Conservation (phyloP, 2,113 vertebrate genomes). For the Otis tarda region DNA sequence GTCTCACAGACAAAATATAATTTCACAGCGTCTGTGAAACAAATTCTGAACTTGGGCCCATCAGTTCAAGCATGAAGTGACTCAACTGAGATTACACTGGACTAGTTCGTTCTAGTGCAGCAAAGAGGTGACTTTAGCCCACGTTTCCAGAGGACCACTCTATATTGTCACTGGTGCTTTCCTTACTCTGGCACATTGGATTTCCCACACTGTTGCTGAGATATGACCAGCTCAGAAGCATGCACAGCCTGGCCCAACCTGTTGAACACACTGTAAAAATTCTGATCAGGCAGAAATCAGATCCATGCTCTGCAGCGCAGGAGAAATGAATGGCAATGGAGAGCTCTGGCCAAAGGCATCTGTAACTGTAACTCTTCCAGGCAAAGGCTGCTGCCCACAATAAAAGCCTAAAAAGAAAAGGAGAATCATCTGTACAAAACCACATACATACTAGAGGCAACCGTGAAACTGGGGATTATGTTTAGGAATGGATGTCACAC, state of each 20-base stretch:
- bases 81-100: neutral
- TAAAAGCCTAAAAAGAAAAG: neutral
- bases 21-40: neutral
- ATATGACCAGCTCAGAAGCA: neutral
- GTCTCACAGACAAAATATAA: neutral
- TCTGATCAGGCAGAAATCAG: neutral
- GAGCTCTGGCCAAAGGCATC: neutral
- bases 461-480: neutral
- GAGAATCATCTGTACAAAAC: neutral
- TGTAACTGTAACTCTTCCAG: neutral
- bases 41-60: neutral
- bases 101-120: neutral
- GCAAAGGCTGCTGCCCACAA: neutral
- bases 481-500: neutral
- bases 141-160: neutral
- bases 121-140: neutral
- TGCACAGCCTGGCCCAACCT: neutral
- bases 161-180: neutral
- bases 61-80: neutral
- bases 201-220: neutral
- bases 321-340: neutral
- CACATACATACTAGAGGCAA: neutral
- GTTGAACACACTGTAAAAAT: neutral
- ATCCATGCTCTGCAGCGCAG: neutral
- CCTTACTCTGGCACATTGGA: neutral